Percentiles rank a stretch among this genome's conserved stretches.
phyloP scores from a whole-genome alignment of 2,113 vertebrate genomes.

The Indicator maculatus region DNA sequence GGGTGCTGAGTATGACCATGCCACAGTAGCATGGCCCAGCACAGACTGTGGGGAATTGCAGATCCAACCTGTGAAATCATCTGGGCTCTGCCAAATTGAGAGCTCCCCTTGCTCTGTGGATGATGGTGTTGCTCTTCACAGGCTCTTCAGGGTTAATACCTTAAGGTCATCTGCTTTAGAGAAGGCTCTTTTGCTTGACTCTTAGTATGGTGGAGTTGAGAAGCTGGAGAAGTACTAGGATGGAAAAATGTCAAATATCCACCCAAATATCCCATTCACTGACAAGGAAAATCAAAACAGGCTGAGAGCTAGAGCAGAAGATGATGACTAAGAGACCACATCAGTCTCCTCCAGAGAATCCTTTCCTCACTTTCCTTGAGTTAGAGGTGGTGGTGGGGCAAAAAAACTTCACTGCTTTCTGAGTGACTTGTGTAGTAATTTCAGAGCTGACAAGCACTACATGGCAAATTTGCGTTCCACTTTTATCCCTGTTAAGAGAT shows the following conservation, averaged over 20 bases:
- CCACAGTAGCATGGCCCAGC: background rate
- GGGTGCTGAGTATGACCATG: background rate
- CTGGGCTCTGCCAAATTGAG: background rate
- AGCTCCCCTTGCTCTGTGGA: background rate
- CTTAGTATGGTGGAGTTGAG: background rate
- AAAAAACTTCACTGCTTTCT: background rate
- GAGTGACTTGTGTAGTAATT: slow-evolving; percentile 68
- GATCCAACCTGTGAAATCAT: background rate
- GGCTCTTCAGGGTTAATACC: background rate
- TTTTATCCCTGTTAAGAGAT: slow-evolving; percentile 76
- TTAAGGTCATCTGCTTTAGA: background rate
- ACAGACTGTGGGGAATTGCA: background rate
- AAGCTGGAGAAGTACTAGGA: background rate
- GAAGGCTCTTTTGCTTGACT: background rate
- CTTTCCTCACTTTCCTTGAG: background rate
- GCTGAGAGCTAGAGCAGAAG: background rate
- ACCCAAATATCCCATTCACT: background rate
- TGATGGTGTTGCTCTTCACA: background rate
- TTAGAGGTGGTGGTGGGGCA: background rate
- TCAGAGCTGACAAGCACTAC: slow-evolving; percentile 48
- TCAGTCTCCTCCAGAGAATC: background rate
- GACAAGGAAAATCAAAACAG: background rate
- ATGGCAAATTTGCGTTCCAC: slow-evolving; percentile 68
- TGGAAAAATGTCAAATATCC: background rate
- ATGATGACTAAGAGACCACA: background rate